phyloP scores from a whole-genome alignment of 2,888 invertebrate genomes.

The Andrena trimmerana region DNA sequence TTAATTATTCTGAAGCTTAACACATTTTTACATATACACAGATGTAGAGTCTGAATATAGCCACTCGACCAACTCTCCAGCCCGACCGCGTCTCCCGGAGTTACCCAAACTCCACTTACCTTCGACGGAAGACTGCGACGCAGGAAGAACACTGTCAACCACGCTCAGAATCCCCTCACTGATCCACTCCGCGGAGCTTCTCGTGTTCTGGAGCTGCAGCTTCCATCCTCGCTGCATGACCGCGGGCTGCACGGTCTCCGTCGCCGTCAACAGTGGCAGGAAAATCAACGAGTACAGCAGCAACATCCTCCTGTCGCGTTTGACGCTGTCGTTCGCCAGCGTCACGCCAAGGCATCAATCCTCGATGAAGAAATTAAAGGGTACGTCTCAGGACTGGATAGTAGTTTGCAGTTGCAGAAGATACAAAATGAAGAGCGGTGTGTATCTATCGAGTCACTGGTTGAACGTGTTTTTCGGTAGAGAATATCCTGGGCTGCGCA shows the following conservation, averaged over 20 bases:
- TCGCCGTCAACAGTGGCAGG: conserved; percentile 65
- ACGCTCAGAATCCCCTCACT: conserved; percentile 71
- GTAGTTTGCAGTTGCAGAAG: not conserved
- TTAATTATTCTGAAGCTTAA: too few relatives aligned
- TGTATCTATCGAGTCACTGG: not conserved
- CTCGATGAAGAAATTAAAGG: not conserved
- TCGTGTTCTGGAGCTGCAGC: conserved; percentile 36
- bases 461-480: not conserved
- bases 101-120: conserved; percentile 54
- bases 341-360: not conserved
- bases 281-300: conserved; percentile 70
- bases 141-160: conserved; percentile 70
- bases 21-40: too few relatives aligned
- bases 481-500: not conserved
- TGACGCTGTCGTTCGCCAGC: conserved; percentile 15
- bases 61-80: too few relatives aligned
- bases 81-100: too few relatives aligned
- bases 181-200: conserved; percentile 67
- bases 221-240: conserved; percentile 39
- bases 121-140: conserved; percentile 63
- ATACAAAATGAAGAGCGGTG: not conserved
- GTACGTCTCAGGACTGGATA: too few relatives aligned
- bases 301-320: conserved; percentile 72
- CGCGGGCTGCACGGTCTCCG: conserved; percentile 62
- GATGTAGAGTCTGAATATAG: too few relatives aligned